These are phyloP conservation scores for Cotesia typhae DNA, from an alignment of 1,140 invertebrate genomes.

Conservation along the genomic window DNA sequence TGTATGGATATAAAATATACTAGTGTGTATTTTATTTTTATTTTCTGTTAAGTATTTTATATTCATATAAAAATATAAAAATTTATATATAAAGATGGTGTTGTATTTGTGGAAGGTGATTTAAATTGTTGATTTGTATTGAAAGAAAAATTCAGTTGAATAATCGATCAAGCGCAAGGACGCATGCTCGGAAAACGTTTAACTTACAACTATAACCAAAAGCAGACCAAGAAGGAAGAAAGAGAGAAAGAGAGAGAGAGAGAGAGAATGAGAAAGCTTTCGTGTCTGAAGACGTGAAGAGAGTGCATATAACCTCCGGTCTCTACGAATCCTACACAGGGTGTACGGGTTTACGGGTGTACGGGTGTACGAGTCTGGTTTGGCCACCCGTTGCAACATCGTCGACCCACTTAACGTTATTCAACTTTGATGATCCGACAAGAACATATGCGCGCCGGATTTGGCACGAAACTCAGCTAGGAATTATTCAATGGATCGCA, in stretches of 20 bases:
- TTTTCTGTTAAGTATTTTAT: slow-evolving; percentile 1
- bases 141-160: slow-evolving; percentile 2
- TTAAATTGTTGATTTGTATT: slow-evolving; percentile 9
- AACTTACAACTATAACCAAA: slow-evolving; percentile 23
- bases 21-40: no score
- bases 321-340: not conserved
- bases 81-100: not conserved
- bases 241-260: no score
- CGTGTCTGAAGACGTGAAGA: slow-evolving; percentile 33
- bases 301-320: slow-evolving; percentile 27
- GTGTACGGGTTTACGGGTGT: no score
- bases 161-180: slow-evolving; percentile 13
- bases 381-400: slow-evolving; percentile 39
- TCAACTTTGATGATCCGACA: slow-evolving; percentile 38
- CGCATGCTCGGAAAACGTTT: slow-evolving; percentile 31
- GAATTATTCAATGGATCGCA: slow-evolving; percentile 39
- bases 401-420: slow-evolving; percentile 38
- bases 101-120: not conserved
- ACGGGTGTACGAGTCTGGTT: slow-evolving; percentile 4
- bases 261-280: slow-evolving; percentile 24
- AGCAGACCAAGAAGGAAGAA: no score
- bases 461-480: slow-evolving; percentile 37
- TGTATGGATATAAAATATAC: no score
- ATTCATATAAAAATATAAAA: not conserved
- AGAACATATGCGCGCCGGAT: slow-evolving; percentile 39